A percentile compares a stretch with the other conserved stretches of the same genome.
Conservation (phyloP, 2,888 invertebrate species). For the Zygogramma bicolorata region DNA sequence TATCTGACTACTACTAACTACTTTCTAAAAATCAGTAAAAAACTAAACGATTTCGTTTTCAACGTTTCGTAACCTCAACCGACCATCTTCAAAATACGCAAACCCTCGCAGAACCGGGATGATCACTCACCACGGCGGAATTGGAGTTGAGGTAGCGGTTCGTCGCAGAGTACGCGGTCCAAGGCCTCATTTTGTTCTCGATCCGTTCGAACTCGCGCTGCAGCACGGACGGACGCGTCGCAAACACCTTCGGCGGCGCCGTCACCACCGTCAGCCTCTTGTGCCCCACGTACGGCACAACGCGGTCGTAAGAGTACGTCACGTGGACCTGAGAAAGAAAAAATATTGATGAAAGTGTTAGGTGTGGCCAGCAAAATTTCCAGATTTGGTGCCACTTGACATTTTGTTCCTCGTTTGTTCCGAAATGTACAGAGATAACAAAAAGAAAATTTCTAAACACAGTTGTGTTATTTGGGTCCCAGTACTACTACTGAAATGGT, state of each 20-base stretch:
- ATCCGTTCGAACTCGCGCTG: conserved; percentile 79
- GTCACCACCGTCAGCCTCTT: conserved; percentile 75
- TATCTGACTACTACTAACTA: too few species aligned
- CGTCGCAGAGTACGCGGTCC: conserved; percentile 74
- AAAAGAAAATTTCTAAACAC: too few species aligned
- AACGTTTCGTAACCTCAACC: not conserved
- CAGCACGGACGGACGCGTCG: conserved; percentile 76
- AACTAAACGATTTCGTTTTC: too few species aligned
- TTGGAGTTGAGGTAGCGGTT: conserved; percentile 85
- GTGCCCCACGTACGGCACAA: conserved; percentile 67
- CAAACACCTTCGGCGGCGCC: conserved; percentile 71
- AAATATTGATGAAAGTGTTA: not conserved
- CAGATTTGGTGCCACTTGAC: not conserved
- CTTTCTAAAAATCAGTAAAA: too few species aligned
- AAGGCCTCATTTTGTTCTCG: conserved; percentile 74
- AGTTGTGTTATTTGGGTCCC: too few species aligned
- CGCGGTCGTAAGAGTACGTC: conserved; percentile 66
- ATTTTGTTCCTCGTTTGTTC: too few species aligned
- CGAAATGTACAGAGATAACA: too few species aligned
- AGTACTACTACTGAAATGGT: too few species aligned
- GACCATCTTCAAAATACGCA: conserved; percentile 10
- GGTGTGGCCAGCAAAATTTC: not conserved
- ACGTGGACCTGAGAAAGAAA: conserved; percentile 62
- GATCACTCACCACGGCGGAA: conserved; percentile 75
- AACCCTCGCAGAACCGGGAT: not conserved